A percentile compares a stretch with the other conserved stretches of the same genome.
Conservation (phyloP, 2,113 vertebrate genomes). For the Echinops telfairi region DNA sequence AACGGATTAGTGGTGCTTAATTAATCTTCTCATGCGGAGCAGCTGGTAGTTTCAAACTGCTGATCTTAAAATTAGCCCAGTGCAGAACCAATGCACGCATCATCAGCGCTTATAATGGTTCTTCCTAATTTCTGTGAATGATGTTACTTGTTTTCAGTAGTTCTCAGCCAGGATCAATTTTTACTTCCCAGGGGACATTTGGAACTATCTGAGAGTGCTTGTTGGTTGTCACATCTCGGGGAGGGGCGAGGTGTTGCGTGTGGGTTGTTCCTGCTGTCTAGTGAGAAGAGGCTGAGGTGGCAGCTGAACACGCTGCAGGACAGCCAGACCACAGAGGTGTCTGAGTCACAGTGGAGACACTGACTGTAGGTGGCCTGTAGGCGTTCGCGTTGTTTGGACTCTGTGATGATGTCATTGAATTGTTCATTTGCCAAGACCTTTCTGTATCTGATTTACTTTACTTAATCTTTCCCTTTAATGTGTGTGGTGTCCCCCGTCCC, state of each 20-base stretch:
- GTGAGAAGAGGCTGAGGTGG: neutral
- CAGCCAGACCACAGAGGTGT: too few relatives aligned
- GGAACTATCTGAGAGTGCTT: neutral
- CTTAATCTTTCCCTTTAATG: slow-evolving; percentile 52
- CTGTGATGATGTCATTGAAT: neutral
- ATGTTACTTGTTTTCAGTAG: neutral
- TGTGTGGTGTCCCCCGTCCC: too few relatives aligned
- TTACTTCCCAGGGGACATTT: neutral
- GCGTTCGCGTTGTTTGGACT: neutral
- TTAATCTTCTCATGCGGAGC: too few relatives aligned
- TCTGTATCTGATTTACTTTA: slow-evolving; percentile 43
- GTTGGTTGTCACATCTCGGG: neutral
- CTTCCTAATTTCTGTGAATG: neutral
- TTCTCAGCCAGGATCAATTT: neutral
- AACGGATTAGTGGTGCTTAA: neutral
- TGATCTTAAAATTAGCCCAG: too few relatives aligned
- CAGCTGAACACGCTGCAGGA: neutral
- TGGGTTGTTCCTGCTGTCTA: neutral
- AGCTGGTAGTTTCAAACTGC: too few relatives aligned
- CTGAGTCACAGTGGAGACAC: too few relatives aligned
- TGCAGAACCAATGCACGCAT: too few relatives aligned
- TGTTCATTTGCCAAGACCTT: neutral
- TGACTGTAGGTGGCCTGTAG: too few relatives aligned
- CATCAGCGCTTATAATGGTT: too few relatives aligned
- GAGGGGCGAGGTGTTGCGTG: neutral